Conservation (phyloP, 2,113 vertebrate genomes). For the Tragelaphus scriptus region DNA sequence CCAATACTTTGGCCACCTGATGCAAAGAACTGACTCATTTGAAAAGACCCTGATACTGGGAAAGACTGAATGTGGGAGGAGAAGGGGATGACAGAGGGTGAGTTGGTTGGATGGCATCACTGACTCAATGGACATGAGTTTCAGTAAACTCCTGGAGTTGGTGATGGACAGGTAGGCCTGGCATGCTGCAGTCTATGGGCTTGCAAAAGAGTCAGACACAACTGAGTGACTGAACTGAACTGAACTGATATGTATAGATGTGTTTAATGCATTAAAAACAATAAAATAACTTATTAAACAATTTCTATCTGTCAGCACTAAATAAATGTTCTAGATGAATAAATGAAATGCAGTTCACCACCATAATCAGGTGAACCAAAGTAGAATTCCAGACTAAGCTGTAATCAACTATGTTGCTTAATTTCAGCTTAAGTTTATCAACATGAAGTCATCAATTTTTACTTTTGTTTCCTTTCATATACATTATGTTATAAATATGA, state of each 20-base stretch:
- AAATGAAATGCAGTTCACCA: not conserved
- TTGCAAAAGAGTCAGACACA: not conserved
- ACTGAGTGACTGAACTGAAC: not conserved
- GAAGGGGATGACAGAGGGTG: too few species aligned
- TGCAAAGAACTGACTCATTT: not conserved
- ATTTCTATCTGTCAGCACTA: not conserved
- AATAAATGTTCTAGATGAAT: not conserved
- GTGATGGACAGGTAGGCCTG: too few species aligned
- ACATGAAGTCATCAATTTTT: not conserved
- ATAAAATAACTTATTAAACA: not conserved
- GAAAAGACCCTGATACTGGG: not conserved
- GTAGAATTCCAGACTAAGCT: constrained; percentile 6
- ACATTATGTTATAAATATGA: not conserved
- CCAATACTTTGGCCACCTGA: not conserved
- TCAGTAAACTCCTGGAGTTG: too few species aligned
- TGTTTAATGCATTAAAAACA: not conserved
- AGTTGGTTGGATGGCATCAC: too few species aligned
- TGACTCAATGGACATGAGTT: too few species aligned
- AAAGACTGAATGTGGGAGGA: too few species aligned
- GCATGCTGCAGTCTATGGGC: too few species aligned
- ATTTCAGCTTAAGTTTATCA: not conserved
- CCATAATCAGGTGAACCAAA: not conserved
- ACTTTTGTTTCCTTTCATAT: constrained; percentile 17
- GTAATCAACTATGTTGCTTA: not conserved
- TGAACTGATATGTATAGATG: not conserved